These are phyloP conservation scores for Pocillopora damicornis DNA, from an alignment of 64 coral and sea anemone species.

Conservation along the genomic window DNA sequence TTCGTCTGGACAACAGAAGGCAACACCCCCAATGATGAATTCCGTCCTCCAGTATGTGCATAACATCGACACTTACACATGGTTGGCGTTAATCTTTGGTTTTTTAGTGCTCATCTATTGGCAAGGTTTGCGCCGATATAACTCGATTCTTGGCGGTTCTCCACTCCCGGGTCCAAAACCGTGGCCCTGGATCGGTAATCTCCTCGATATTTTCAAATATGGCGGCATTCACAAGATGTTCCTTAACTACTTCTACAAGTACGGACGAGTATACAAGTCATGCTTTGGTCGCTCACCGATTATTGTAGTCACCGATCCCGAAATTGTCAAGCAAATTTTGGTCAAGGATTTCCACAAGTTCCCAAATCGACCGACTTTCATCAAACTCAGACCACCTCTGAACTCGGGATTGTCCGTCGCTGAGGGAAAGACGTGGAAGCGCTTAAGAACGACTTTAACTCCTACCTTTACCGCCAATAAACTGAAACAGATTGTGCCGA, in stretches of 20 bases:
- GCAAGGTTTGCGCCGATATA: conserved; percentile 31
- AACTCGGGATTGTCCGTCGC: conserved; percentile 34
- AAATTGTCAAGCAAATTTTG: conserved; percentile 68
- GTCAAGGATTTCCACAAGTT: conserved; percentile 85
- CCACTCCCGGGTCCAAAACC: conserved; percentile 54
- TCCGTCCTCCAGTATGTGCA: background rate
- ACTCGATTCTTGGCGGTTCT: conserved; percentile 2
- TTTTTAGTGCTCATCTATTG: conserved; percentile 45
- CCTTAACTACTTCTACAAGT: conserved; percentile 58
- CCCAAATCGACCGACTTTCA: conserved; percentile 33
- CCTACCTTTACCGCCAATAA: conserved; percentile 73
- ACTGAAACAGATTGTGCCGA: conserved; percentile 64
- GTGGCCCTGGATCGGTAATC: conserved; percentile 50
- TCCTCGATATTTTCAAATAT: conserved; percentile 57
- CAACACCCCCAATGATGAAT: background rate
- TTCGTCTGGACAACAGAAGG: background rate
- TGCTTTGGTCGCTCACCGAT: conserved; percentile 25
- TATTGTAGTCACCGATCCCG: conserved; percentile 66
- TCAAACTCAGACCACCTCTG: conserved; percentile 50
- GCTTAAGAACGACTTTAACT: conserved; percentile 41
- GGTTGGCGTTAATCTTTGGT: background rate
- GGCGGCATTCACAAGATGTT: conserved; percentile 64
- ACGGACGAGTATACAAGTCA: conserved; percentile 57
- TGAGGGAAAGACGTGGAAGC: conserved; percentile 53
- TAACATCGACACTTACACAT: background rate